Conservation (phyloP, 2,888 invertebrate genomes). For the Odontomyia ornata region DNA sequence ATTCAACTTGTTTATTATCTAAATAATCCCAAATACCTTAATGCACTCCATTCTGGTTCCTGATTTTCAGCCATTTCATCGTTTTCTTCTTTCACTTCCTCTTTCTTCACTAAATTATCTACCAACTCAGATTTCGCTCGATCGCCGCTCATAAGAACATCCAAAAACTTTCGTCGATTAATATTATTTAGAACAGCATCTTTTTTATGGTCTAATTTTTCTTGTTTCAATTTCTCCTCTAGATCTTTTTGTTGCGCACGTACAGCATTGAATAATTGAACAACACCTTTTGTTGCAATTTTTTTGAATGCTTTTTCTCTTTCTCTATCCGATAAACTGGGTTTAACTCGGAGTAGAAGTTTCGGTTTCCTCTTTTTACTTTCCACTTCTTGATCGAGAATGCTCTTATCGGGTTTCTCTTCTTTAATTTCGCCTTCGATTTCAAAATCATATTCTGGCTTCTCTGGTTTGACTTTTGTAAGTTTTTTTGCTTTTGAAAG, state of each 20-base stretch:
- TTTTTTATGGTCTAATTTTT: constrained; percentile 79
- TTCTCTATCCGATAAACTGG: constrained; percentile 78
- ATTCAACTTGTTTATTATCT: background rate
- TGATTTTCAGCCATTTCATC: constrained; percentile 61
- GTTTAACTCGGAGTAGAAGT: constrained; percentile 75
- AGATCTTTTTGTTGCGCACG: constrained; percentile 83
- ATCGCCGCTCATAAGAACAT: constrained; percentile 76
- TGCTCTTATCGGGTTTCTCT: constrained; percentile 61
- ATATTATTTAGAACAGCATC: constrained; percentile 80
- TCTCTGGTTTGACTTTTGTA: constrained; percentile 65
- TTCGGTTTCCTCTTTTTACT: constrained; percentile 66
- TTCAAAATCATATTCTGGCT: constrained; percentile 70
- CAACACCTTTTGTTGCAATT: constrained; percentile 92
- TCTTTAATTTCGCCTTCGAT: constrained; percentile 70
- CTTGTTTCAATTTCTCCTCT: constrained; percentile 73
- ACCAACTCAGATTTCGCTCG: constrained; percentile 68
- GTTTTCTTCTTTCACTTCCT: constrained; percentile 63
- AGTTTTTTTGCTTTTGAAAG: constrained; percentile 83
- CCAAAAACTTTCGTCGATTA: constrained; percentile 76
- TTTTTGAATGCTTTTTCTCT: constrained; percentile 79
- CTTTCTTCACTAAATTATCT: constrained; percentile 66
- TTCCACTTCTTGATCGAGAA: constrained; percentile 53
- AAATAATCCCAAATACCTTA: too few relatives aligned
- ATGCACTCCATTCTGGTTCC: constrained; percentile 70
- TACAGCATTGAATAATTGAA: constrained; percentile 92